Evolutionary conservation across 2,113 vertebrate genomes (phyloP), one percentile per base, ranked within the genome.

Genomic region (Heptranchias perlo): DNA sequence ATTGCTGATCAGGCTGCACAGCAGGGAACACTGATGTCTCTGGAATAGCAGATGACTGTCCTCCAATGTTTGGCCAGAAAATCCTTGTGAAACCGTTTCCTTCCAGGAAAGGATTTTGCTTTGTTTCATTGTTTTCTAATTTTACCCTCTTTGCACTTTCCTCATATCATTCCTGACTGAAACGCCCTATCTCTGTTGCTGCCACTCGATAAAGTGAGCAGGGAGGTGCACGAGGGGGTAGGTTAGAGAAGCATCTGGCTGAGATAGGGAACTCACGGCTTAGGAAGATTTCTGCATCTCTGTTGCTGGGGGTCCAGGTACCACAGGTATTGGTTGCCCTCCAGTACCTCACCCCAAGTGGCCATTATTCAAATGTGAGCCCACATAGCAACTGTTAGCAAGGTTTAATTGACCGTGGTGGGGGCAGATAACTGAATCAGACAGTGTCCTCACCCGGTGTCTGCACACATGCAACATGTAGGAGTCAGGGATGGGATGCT

Each of bases 1-100:
- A 93, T 93, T 93, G 89, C 89, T 62, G 89, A 93, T 62, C 89
- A 93, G 89, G 58, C 89, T 39, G 5, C n/a, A 39, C 58, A 93
- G 54, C 61, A 93, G 61, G 89, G 58, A 93, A 39, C 35, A 62
- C 54, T 44, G 58, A 93, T 39, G n/a, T 93, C 58, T 93, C 58
- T 93, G 89, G 89, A 93, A 93, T 93, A 93, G 58, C 54, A 93
- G 58, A 62, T 93, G 35, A 61, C 18, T 39, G 14, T 39, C 61
- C 54, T 93, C 89, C 31, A 92, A 92, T n/a, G 10, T 61, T 92
- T n/a, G 54, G 54, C 52, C 35, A 39, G 35, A 93, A 93, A 62
- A 62, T 93, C 61, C 58, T n/a, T 62, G 89, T 62, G 58, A 93
- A 64, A 6, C 21, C 31, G 61, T 82, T 39, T 61, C 49, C 23